Base-by-base conservation (phyloP, 1,140 invertebrate genomes). In the Glossosoma conforme region DNA sequence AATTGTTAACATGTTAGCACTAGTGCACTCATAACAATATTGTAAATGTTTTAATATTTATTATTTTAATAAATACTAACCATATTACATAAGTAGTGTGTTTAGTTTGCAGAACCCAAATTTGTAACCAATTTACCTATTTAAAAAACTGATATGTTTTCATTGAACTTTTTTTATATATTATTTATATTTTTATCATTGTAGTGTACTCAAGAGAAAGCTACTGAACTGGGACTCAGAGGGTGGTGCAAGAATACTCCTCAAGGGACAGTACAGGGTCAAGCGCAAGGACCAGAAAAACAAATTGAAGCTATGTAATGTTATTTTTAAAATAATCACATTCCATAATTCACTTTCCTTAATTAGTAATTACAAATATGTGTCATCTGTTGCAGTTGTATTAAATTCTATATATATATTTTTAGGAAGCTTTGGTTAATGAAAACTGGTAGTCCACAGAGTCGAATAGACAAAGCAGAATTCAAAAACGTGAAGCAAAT, bases 231-330 rank as follows among this genome's bases (percentile, higher is more conserved):
- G 13, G 75, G 77, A 2, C 58, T 90, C 1, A 77, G 71, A 60
- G 87, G 88, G 13, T 91, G 85, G 84, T 86, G 85, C 56, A 83
- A 79, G 73, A 91, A 91, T 62, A 89, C 87, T 0, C 56, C 71
- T 1, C 54, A 68, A 40, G 81, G 77, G n/a, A 89, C 86, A 3
- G 87, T 91, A 1, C 61, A 80, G 20, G 87, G 88, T 10, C 72
- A 76, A 41, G 60, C 88, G 15, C 78, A 90, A 70, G 88, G 88
- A 28, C 69, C 77, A 6, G 56, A 66, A 38, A 63, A 72, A 1
- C 80, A 83, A 66, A 61, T 91, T 13, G 68, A 78, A 36, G 59
- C 77, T 61, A 88, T 90, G 86, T 88, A 75, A 79, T n/a, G 22
- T 28, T 38, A 22, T 10, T 22, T 35, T 35, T 43, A 15, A 15